A percentile compares a stretch with the other conserved stretches of the same genome.
Evolutionary conservation across 2,797 vertebrate species (phyloP).

Genomic region (Nyctalus aviator): DNA sequence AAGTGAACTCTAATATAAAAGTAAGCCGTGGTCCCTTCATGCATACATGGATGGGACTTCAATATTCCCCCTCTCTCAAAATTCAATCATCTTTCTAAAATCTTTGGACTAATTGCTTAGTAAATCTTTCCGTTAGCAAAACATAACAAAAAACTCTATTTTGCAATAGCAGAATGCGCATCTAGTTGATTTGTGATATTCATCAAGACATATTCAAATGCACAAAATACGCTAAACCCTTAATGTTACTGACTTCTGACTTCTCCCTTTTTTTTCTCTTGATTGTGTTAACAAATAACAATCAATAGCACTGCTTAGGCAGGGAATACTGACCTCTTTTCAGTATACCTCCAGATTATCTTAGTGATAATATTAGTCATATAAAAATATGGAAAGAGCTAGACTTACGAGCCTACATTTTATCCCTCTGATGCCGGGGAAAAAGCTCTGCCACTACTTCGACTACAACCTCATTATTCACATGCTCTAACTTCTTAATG

Average conservation of each 20-base stretch:
- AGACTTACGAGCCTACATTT: neutral
- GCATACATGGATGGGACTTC: too few species aligned
- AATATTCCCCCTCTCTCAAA: too few species aligned
- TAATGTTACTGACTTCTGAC: neutral
- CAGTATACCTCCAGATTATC: neutral
- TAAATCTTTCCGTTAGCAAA: constrained; percentile 48
- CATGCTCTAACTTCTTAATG: constrained; percentile 67
- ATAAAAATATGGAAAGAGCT: constrained; percentile 30
- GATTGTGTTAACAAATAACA: constrained; percentile 43
- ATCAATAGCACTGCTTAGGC: neutral
- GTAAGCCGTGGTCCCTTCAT: too few species aligned
- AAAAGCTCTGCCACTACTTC: constrained; percentile 41
- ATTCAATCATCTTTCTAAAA: too few species aligned
- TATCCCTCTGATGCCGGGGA: neutral
- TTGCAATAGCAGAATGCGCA: neutral
- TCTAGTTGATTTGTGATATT: neutral
- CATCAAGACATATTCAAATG: neutral
- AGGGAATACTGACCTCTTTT: neutral
- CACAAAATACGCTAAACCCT: neutral
- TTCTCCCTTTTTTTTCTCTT: neutral
- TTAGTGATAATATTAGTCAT: constrained; percentile 23
- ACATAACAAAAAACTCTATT: constrained; percentile 33
- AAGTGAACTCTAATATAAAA: too few species aligned
- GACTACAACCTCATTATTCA: constrained; percentile 48
- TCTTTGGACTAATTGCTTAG: neutral